These are phyloP conservation scores for Stenurella melanura DNA, from an alignment of 2,888 invertebrate species.

Conservation along the genomic window DNA sequence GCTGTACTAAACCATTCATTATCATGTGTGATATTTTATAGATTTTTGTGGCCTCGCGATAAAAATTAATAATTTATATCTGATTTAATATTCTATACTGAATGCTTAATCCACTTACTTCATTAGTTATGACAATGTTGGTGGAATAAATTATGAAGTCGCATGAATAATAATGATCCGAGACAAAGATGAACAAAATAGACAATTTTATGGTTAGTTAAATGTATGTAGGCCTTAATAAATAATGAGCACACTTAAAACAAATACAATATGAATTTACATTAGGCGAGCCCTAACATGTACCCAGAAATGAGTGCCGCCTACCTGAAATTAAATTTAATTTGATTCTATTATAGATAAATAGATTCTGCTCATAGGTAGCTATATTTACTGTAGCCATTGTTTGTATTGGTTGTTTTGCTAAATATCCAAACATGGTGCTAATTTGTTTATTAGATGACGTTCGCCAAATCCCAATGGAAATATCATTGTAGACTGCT, in stretches of 20 bases:
- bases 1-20: neutral
- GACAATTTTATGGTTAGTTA: conserved; percentile 25
- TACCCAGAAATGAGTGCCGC: conserved; percentile 37
- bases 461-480: too few species aligned
- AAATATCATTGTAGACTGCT: too few species aligned
- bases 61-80: conserved; percentile 25
- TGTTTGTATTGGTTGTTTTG: too few species aligned
- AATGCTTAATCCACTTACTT: conserved; percentile 18
- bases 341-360: conserved; percentile 40
- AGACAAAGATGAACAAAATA: conserved; percentile 36
- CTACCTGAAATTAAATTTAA: conserved; percentile 31
- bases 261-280: conserved; percentile 37
- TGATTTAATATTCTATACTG: neutral
- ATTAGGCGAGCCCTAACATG: conserved; percentile 33
- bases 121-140: conserved; percentile 32
- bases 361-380: neutral
- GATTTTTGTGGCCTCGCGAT: conserved; percentile 1
- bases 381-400: neutral
- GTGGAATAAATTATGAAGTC: conserved; percentile 28
- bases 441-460: too few species aligned
- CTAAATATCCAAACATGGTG: too few species aligned
- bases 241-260: conserved; percentile 35
- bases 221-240: conserved; percentile 37
- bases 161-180: conserved; percentile 18
- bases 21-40: neutral